These are phyloP conservation scores for Leucania comma DNA, from an alignment of 2,888 invertebrate genomes.

Conservation along the genomic window DNA sequence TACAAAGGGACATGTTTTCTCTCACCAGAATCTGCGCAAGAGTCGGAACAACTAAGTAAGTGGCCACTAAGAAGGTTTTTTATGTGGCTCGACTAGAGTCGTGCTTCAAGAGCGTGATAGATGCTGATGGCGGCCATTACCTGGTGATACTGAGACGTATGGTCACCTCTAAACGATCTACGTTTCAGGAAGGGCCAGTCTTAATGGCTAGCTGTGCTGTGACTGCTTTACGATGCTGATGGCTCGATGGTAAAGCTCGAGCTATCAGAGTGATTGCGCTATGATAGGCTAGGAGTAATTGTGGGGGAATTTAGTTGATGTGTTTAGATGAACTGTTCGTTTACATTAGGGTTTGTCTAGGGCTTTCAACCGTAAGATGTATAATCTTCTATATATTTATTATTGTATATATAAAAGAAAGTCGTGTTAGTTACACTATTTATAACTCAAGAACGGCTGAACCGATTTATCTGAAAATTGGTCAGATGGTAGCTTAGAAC, in stretches of 20 bases:
- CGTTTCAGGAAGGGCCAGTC: slow-evolving; percentile 49
- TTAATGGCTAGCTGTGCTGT: slow-evolving; percentile 61
- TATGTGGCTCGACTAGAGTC: slow-evolving; percentile 59
- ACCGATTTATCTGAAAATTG: too few relatives aligned
- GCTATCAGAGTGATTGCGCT: slow-evolving; percentile 56
- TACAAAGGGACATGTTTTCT: slow-evolving; percentile 37
- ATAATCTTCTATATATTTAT: neutral
- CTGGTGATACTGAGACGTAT: slow-evolving; percentile 66
- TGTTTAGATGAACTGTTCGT: slow-evolving; percentile 3
- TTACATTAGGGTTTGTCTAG: neutral
- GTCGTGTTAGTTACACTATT: too few relatives aligned
- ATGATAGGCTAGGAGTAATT: slow-evolving; percentile 50
- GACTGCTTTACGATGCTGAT: slow-evolving; percentile 62
- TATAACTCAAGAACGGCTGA: too few relatives aligned
- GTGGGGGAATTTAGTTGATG: slow-evolving; percentile 16
- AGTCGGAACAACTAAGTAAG: slow-evolving; percentile 48
- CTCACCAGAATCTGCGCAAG: slow-evolving; percentile 36
- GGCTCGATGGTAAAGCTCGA: slow-evolving; percentile 9
- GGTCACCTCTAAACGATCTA: slow-evolving; percentile 64
- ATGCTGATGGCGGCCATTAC: slow-evolving; percentile 66
- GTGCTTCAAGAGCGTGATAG: slow-evolving; percentile 64
- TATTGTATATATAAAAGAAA: too few relatives aligned
- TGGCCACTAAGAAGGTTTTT: slow-evolving; percentile 61
- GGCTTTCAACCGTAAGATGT: neutral
- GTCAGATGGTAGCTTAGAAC: too few relatives aligned